Conservation (phyloP, 2,888 invertebrate genomes). For the Agrochola litura region DNA sequence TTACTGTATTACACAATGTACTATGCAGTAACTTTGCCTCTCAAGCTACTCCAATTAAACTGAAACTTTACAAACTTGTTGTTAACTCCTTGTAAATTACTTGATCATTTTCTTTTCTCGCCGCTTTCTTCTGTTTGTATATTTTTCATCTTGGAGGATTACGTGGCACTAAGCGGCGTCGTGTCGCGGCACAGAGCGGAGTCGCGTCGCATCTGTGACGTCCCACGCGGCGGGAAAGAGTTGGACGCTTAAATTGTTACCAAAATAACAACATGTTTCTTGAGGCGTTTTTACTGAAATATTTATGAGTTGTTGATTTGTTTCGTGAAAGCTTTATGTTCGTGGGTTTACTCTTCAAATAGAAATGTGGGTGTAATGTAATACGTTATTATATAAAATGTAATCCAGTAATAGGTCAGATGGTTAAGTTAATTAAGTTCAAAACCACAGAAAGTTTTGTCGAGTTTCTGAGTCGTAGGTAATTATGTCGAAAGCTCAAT, state of each 20-base stretch:
- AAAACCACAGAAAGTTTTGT: conserved; percentile 6
- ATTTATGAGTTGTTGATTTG: conserved; percentile 40
- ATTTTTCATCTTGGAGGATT: background rate
- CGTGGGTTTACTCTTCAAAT: background rate
- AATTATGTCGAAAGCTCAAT: conserved; percentile 17
- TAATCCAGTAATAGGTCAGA: conserved; percentile 12
- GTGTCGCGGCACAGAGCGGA: background rate
- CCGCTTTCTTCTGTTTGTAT: conserved; percentile 9
- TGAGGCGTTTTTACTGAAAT: conserved; percentile 19
- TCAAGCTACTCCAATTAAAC: conserved; percentile 32
- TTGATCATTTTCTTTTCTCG: conserved; percentile 44
- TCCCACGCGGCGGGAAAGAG: conserved; percentile 28
- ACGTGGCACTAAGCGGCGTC: background rate
- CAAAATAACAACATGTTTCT: conserved; percentile 13
- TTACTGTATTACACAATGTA: conserved; percentile 8
- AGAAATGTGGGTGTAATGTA: background rate
- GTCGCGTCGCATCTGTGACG: conserved; percentile 16
- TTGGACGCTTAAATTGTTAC: conserved; percentile 13
- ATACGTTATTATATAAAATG: background rate
- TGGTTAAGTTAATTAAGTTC: conserved; percentile 11
- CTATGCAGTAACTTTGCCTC: conserved; percentile 20
- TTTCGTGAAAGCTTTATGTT: conserved; percentile 9
- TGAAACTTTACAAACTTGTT: conserved; percentile 28
- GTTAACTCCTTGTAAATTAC: conserved; percentile 55
- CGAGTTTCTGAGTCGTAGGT: conserved; percentile 9